Conservation (phyloP, 2,113 vertebrate genomes). For the Cichladusa arquata region DNA sequence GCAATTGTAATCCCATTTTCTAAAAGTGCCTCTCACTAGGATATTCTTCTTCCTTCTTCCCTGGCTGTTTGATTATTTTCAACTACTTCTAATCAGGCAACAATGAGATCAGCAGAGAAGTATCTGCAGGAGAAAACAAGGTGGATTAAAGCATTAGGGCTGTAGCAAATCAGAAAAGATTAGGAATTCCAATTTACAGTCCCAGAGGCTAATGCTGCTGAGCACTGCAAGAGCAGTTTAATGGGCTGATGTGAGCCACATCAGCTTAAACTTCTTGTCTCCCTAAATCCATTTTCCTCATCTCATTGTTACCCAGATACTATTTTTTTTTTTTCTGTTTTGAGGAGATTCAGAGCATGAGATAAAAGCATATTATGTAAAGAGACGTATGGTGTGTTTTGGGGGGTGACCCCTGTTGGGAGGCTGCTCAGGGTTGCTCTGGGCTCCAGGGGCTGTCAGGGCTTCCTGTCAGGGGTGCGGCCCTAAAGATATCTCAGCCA, state of each 20-base stretch:
- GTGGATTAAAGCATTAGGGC: background rate
- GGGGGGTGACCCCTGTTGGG: background rate
- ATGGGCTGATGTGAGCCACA: background rate
- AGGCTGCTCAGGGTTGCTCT: background rate
- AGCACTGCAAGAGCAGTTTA: background rate
- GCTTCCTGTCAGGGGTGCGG: background rate
- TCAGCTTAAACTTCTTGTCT: background rate
- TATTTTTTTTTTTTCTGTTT: fast-evolving
- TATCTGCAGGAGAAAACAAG: background rate
- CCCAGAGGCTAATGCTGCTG: background rate
- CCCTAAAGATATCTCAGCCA: background rate
- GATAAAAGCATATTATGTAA: background rate
- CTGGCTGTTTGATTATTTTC: background rate
- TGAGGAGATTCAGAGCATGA: background rate
- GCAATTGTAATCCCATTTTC: background rate
- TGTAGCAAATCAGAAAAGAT: background rate
- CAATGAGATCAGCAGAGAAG: background rate
- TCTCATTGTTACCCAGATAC: background rate
- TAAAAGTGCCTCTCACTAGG: background rate
- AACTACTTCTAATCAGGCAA: background rate
- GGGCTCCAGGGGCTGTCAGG: background rate
- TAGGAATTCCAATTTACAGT: background rate
- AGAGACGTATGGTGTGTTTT: background rate
- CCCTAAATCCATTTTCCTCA: background rate
- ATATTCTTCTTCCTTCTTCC: background rate